These are phyloP conservation scores for Vanacampus margaritifer DNA, from an alignment of 2,113 vertebrate species.

Conservation along the genomic window DNA sequence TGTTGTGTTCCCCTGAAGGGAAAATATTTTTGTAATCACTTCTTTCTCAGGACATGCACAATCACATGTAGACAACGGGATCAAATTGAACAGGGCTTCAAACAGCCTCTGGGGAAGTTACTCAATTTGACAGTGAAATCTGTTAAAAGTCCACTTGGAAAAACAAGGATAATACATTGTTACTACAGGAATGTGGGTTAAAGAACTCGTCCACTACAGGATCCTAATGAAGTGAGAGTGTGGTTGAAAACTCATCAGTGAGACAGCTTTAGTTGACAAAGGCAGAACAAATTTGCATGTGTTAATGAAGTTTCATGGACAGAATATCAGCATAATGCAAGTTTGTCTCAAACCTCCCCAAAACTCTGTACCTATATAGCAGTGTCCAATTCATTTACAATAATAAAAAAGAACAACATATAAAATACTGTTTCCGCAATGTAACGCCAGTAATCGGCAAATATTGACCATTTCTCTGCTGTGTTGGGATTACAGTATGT, in stretches of 20 bases:
- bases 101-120: constrained; percentile 25
- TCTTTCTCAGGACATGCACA: constrained; percentile 48
- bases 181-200: constrained; percentile 24
- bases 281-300: constrained; percentile 13
- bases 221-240: not conserved
- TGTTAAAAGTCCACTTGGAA: constrained; percentile 16
- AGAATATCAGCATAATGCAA: constrained; percentile 16
- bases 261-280: not conserved
- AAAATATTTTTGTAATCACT: not conserved
- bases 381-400: constrained; percentile 10
- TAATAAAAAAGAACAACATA: not conserved
- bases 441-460: not conserved
- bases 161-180: constrained; percentile 1
- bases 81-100: constrained; percentile 12
- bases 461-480: not conserved
- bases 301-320: constrained; percentile 14
- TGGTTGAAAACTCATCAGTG: not conserved
- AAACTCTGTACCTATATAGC: constrained; percentile 2
- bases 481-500: not conserved
- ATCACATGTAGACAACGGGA: constrained; percentile 20
- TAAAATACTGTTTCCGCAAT: not conserved
- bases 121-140: constrained; percentile 13
- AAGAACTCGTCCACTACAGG: not conserved
- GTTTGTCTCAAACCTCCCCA: constrained; percentile 3
- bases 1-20: constrained; percentile 10